Evolutionary conservation across 1,140 invertebrate genomes (phyloP).

Genomic region (Mycetomoellerius zeteki): DNA sequence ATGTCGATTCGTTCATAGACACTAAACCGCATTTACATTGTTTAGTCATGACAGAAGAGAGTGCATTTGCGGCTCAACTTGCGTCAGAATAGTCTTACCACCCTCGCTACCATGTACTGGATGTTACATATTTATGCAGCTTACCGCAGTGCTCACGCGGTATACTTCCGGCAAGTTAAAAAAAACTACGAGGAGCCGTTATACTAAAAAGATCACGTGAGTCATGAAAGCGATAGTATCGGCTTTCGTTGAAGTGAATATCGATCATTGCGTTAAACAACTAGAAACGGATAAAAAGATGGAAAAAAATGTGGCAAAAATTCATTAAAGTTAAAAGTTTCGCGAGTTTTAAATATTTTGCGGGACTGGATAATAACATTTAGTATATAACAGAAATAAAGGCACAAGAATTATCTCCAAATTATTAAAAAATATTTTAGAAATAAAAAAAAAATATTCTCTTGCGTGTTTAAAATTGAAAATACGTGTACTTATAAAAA

Average conservation of each 20-base stretch:
- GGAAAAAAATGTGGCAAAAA: neutral
- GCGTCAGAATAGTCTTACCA: slow-evolving; percentile 51
- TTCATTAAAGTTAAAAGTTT: neutral
- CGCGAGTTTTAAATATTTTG: neutral
- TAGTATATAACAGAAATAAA: neutral
- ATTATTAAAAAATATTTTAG: neutral
- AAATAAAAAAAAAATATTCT: neutral
- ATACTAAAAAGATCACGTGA: slow-evolving; percentile 35
- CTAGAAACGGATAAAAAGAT: neutral
- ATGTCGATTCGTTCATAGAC: slow-evolving; percentile 39
- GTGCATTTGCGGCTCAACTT: slow-evolving; percentile 46
- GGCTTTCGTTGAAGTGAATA: slow-evolving; percentile 24
- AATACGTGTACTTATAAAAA: neutral
- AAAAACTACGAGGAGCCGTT: neutral
- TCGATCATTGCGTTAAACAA: slow-evolving; percentile 22
- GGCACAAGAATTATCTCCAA: neutral
- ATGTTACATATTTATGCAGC: slow-evolving; percentile 39
- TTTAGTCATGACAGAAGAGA: slow-evolving; percentile 55
- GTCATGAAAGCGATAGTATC: slow-evolving; percentile 33
- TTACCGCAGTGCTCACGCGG: neutral
- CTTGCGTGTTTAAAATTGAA: neutral
- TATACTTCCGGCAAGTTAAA: slow-evolving; percentile 21
- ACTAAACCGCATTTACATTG: slow-evolving; percentile 46
- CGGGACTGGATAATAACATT: neutral
- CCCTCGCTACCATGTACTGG: neutral